These are phyloP conservation scores for Thunnus maccoyii DNA, from an alignment of 2,113 vertebrate genomes.

Conservation along the genomic window DNA sequence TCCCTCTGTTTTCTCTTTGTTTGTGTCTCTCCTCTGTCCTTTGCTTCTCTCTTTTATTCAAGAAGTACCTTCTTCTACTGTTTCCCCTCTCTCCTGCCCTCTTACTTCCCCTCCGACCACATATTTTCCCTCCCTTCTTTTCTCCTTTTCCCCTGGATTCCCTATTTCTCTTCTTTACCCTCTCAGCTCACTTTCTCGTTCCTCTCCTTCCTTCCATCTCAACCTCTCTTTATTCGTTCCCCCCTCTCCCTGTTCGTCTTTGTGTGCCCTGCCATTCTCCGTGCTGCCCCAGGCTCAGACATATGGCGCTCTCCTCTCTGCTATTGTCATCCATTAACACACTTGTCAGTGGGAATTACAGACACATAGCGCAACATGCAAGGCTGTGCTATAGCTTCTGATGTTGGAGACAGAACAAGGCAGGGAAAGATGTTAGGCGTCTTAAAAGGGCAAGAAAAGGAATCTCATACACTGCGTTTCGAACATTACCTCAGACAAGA, in stretches of 20 bases:
- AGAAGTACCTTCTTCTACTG: neutral
- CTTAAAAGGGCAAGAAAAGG: slow-evolving; percentile 38
- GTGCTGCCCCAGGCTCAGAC: slow-evolving; percentile 79
- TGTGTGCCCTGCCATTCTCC: slow-evolving; percentile 77
- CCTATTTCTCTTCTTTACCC: neutral
- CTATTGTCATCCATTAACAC: slow-evolving; percentile 87
- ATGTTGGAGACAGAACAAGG: slow-evolving; percentile 62
- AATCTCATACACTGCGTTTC: slow-evolving; percentile 28
- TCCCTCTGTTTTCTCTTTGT: neutral
- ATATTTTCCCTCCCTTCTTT: neutral
- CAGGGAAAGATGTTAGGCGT: slow-evolving; percentile 43
- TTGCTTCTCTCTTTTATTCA: neutral
- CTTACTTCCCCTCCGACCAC: neutral
- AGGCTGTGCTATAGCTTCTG: slow-evolving; percentile 63
- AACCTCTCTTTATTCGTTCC: slow-evolving; percentile 12
- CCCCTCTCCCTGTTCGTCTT: slow-evolving; percentile 50
- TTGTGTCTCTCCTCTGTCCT: neutral
- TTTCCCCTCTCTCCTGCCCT: neutral
- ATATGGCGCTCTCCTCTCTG: slow-evolving; percentile 82
- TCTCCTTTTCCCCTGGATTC: neutral
- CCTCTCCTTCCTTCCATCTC: slow-evolving; percentile 24
- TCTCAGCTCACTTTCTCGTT: slow-evolving; percentile 4
- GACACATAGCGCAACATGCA: slow-evolving; percentile 72
- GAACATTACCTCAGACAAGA: slow-evolving; percentile 37
- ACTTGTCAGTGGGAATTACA: slow-evolving; percentile 85